A percentile compares a stretch with the other conserved stretches of the same genome.
These are phyloP conservation scores for Etheostoma perlongum DNA, from an alignment of 2,797 vertebrate species.

Conservation along the genomic window DNA sequence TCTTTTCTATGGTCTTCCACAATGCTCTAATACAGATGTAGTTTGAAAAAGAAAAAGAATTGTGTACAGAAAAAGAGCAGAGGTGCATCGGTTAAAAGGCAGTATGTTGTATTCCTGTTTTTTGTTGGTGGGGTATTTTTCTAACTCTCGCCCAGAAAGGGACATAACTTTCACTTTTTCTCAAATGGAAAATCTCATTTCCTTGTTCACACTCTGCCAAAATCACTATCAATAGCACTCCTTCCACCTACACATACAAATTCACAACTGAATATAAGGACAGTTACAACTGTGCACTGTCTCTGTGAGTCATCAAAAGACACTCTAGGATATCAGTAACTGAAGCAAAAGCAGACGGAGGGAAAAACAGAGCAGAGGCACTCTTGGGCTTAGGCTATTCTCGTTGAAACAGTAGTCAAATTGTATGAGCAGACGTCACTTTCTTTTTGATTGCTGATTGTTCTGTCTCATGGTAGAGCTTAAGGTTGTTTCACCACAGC, in stretches of 20 bases:
- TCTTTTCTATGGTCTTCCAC: conserved; percentile 8
- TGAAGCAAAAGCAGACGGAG: neutral
- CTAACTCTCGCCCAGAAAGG: neutral
- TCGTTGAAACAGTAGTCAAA: neutral
- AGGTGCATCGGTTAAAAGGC: neutral
- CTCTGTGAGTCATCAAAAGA: conserved; percentile 27
- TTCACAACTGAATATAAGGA: neutral
- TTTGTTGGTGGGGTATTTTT: conserved; percentile 6
- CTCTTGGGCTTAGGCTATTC: neutral
- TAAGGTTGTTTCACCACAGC: conserved; percentile 10
- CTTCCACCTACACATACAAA: neutral
- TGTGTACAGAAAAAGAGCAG: neutral
- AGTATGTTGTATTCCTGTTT: neutral
- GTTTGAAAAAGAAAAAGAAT: neutral
- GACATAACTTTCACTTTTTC: conserved; percentile 16
- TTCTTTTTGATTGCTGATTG: neutral
- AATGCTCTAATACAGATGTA: conserved; percentile 2
- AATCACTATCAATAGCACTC: neutral
- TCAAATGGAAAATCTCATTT: conserved; percentile 48
- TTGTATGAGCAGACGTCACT: neutral
- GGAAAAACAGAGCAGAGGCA: neutral
- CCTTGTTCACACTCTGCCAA: conserved; percentile 14
- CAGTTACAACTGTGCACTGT: neutral
- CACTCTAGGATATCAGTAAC: conserved; percentile 5
- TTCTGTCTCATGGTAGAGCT: neutral